A percentile compares a stretch with the other conserved stretches of the same genome.
phyloP scores from a whole-genome alignment of 2,888 invertebrate species.

The Tuta absoluta region DNA sequence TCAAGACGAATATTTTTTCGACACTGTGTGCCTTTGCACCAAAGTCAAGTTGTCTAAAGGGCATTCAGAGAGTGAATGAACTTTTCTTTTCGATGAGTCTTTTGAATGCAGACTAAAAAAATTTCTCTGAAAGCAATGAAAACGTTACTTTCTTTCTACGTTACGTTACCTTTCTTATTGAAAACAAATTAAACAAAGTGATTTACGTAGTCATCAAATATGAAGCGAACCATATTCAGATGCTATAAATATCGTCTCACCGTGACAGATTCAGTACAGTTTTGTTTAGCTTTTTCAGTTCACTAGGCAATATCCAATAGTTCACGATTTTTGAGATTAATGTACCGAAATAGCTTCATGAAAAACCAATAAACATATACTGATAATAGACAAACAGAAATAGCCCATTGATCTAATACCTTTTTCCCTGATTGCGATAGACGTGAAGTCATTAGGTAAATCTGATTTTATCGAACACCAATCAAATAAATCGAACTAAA shows the following conservation, averaged over 20 bases:
- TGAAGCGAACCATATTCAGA: too few relatives aligned
- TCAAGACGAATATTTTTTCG: slow-evolving; percentile 2
- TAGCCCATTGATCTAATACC: neutral
- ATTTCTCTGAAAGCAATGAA: neutral
- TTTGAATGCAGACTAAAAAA: neutral
- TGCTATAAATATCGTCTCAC: too few relatives aligned
- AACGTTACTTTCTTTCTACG: neutral
- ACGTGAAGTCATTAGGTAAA: neutral
- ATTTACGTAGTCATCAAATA: too few relatives aligned
- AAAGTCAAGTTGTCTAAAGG: slow-evolving; percentile 10
- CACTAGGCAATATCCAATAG: too few relatives aligned
- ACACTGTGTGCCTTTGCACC: neutral
- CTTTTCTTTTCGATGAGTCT: neutral
- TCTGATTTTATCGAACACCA: slow-evolving; percentile 9
- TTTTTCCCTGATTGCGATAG: neutral
- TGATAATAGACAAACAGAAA: neutral
- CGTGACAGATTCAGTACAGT: neutral
- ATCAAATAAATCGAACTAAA: slow-evolving; percentile 22
- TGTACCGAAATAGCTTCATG: neutral
- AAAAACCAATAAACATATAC: neutral
- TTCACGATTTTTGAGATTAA: too few relatives aligned
- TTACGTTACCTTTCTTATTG: neutral
- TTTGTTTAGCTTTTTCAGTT: neutral
- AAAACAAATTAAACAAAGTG: neutral
- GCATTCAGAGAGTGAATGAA: neutral